Percentiles rank a stretch among this genome's conserved stretches.
These are phyloP conservation scores for Diploscapter pachys DNA, from an alignment of 1,140 invertebrate genomes.

Conservation along the genomic window DNA sequence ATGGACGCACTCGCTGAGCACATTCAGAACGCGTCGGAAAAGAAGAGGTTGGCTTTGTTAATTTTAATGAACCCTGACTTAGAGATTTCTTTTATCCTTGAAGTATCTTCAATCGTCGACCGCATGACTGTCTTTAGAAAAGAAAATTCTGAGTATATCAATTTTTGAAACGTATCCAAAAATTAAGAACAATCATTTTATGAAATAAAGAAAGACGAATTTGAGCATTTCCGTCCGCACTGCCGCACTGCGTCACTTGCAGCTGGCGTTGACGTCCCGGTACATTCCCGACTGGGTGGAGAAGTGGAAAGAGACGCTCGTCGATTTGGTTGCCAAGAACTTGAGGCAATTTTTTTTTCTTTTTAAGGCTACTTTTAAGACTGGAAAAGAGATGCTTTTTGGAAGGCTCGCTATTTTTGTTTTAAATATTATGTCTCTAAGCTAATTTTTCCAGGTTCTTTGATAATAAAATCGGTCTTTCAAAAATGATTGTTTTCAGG, in stretches of 20 bases:
- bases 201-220: neutral
- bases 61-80: constrained; percentile 3
- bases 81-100: neutral
- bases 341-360: no score
- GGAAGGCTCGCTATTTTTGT: no score
- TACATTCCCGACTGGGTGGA: constrained; percentile 9
- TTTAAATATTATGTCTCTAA: no score
- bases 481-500: neutral
- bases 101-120: no score
- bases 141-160: no score
- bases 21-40: constrained; percentile 25
- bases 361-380: no score
- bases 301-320: constrained; percentile 13
- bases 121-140: no score
- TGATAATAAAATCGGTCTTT: no score
- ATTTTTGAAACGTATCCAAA: no score
- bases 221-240: constrained; percentile 21
- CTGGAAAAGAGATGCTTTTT: no score
- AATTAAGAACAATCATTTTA: no score
- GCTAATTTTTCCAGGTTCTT: no score
- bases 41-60: constrained; percentile 22
- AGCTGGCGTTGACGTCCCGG: constrained; percentile 20
- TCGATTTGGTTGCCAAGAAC: constrained; percentile 9
- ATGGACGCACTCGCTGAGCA: constrained; percentile 25
- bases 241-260: constrained; percentile 15